Evolutionary conservation across 2,797 vertebrate genomes (phyloP).

Genomic region (Pseudochirops cupreus): DNA sequence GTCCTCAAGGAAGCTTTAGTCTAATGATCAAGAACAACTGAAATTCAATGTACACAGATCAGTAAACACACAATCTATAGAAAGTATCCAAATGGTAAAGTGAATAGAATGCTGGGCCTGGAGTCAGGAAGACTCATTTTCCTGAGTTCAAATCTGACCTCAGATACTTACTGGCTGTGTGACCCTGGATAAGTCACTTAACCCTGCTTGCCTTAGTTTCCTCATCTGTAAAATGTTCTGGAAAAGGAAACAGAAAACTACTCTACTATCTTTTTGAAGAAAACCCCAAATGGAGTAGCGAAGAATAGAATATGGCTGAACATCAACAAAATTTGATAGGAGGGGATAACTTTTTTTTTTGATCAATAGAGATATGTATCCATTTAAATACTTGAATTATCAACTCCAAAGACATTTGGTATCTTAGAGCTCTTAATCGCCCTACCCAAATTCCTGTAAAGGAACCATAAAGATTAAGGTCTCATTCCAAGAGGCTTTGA

Average conservation of each 20-base stretch:
- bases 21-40: background rate
- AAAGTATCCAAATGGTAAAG: background rate
- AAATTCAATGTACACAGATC: background rate
- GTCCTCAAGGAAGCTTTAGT: background rate
- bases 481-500: background rate
- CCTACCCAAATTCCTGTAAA: background rate
- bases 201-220: background rate
- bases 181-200: background rate
- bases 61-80: background rate
- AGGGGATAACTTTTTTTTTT: background rate
- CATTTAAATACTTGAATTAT: background rate
- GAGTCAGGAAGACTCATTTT: background rate
- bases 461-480: background rate
- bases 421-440: background rate
- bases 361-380: background rate
- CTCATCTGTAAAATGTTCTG: background rate
- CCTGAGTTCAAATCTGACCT: background rate
- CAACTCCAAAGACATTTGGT: background rate
- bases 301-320: background rate
- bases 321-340: background rate
- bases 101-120: background rate
- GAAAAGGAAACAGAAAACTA: background rate
- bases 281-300: background rate
- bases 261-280: background rate
- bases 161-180: background rate